Evolutionary conservation across 2,797 vertebrate species (phyloP).

Genomic region (Somateria mollissima): DNA sequence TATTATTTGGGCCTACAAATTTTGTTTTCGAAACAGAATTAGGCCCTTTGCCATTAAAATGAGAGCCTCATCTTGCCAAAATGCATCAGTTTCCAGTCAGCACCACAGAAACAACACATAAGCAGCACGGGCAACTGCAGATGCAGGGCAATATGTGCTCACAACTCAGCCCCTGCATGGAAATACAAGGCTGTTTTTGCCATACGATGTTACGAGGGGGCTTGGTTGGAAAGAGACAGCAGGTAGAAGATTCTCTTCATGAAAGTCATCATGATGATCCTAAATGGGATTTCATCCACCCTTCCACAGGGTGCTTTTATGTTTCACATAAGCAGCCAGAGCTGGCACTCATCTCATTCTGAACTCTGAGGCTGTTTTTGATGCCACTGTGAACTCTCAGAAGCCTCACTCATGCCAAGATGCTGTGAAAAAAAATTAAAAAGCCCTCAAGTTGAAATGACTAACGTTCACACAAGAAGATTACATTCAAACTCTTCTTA

Average conservation of each 20-base stretch:
- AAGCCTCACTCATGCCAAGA: not conserved
- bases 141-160: not conserved
- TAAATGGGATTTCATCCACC: conserved; percentile 27
- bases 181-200: not conserved
- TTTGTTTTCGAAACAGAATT: not conserved
- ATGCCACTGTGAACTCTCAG: not conserved
- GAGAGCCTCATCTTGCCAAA: not conserved
- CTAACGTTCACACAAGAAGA: not conserved
- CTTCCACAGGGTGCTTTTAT: conserved; percentile 1
- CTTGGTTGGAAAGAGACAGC: not conserved
- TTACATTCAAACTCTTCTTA: not conserved
- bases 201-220: not conserved
- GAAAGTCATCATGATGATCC: not conserved
- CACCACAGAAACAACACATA: not conserved
- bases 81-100: not conserved
- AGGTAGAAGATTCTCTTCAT: not conserved
- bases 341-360: not conserved
- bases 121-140: not conserved
- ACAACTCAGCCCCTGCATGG: not conserved
- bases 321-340: not conserved
- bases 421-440: not conserved
- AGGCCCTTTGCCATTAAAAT: not conserved
- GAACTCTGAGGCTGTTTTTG: conserved; percentile 12
- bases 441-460: not conserved
- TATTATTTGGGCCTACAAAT: not conserved